Evolutionary conservation across 2,797 vertebrate genomes (phyloP), one percentile per base, ranked within the genome.

Genomic region (Gobionotothen gibberifrons): DNA sequence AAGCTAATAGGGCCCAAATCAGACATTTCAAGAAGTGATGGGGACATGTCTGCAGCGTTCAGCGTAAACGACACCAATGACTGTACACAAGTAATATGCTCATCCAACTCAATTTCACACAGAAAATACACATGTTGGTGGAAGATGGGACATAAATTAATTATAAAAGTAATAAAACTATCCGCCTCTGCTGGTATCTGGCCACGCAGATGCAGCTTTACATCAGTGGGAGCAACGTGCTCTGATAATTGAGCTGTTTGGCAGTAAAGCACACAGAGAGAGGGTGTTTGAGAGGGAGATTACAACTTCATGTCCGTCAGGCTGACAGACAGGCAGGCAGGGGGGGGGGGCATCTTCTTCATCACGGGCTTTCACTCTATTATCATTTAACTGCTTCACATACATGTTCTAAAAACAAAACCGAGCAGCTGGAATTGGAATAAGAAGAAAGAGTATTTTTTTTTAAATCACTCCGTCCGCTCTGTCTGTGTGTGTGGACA

Each of bases 401-500:
- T 47, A 36, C 56, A 36, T 5, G 42, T 43, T 40, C 6, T 16
- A 42, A 69, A 72, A 77, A 44, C 16, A 44, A 66, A 66, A 67
- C 5, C 15, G 26, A 29, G 49, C 60, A 48, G 32, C 40, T 40
- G 44, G 29, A 49, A n/a, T 14, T 29, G 12, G 47, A 62, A 73
- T n/a, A 60, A 62, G 26, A 65, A 49, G 36, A 58, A 64, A 46
- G 36, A 67, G 66, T 5, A 72, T 55, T 72, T 46, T n/a, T n/a
- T n/a, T n/a, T n/a, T n/a, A 36, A 53, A 53, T 57, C 73, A 26
- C 51, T 56, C 19, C 15, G 61, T n/a, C 22, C 46, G 21, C 42
- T n/a, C 52, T 22, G 43, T 17, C 19, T 5, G 39, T 4, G 39
- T 4, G 39, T 2, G 1, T 11, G 13, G 17, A 36, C 14, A 1